Conservation (phyloP, 2,113 vertebrate species). For the Lutjanus erythropterus region DNA sequence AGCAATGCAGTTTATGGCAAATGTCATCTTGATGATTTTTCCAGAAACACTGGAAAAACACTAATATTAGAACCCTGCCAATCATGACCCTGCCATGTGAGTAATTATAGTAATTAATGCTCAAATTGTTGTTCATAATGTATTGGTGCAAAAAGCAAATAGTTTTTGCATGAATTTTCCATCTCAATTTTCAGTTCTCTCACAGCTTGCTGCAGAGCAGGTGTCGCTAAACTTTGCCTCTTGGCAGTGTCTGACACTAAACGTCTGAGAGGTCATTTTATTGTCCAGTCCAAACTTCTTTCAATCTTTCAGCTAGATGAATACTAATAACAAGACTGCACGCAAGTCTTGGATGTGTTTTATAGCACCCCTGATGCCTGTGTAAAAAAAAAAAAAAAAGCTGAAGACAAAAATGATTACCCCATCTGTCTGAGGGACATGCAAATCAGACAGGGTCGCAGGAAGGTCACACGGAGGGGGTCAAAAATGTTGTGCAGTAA, state of each 20-base stretch:
- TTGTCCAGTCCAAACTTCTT: constrained; percentile 62
- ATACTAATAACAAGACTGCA: constrained; percentile 69
- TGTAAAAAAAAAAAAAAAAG: too few relatives aligned
- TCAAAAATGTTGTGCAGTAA: constrained; percentile 42
- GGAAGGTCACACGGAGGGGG: constrained; percentile 26
- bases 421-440: constrained; percentile 62
- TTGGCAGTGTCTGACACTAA: constrained; percentile 1
- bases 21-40: not conserved
- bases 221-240: constrained; percentile 21
- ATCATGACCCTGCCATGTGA: too few relatives aligned
- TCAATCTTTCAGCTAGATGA: constrained; percentile 67
- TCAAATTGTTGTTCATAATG: not conserved
- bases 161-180: not conserved
- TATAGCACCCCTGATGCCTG: constrained; percentile 48
- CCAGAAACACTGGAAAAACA: not conserved
- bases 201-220: constrained; percentile 1
- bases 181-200: not conserved
- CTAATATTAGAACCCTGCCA: not conserved
- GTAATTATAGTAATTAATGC: constrained; percentile 1
- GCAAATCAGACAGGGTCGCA: constrained; percentile 62
- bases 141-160: not conserved
- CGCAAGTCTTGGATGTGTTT: constrained; percentile 55
- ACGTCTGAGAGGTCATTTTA: constrained; percentile 54
- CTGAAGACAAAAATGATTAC: constrained; percentile 62
- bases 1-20: not conserved